Base-by-base conservation (phyloP, 1,140 invertebrate species). In the Penaeus vannamei region DNA sequence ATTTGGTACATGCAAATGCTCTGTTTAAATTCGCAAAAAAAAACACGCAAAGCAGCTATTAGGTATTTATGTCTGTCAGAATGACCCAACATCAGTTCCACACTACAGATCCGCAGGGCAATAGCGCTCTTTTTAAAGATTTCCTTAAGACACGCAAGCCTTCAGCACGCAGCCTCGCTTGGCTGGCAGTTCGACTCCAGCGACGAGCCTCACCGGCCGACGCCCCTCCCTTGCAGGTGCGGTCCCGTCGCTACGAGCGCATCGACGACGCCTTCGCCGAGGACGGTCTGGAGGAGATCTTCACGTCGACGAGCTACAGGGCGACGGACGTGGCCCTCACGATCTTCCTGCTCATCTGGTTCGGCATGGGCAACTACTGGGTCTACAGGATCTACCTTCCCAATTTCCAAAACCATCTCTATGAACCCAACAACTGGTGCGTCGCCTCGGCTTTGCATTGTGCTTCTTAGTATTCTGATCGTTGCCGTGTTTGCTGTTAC, bases 301-400 rank as follows among this genome's bases (percentile, higher is more conserved):
- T 91, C 77, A 90, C 90, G 59, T 92, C 92, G 61, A 92, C 91
- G 53, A 93, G 93, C 32, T 92, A 93, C 22, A 92, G 92, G 87
- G 92, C 93, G 26, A 94, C 94, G 60, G 93, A 94, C 87, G 94
- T 95, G 82, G 93, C 94, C 1, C 94, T 97, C 2, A 95, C 95
- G 23, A 92, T 94, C 60, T 96, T 97, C 92, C 94, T 97, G 0
- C 93, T 96, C 85, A 94, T 93, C 20, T 97, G 96, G 96, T 97
- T 97, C 92, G 93, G 94, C 17, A 92, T 95, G 92, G 96, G 97
- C 26, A 97, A 97, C 93, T 96, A 96, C 92, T 97, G 96, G 96
- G 96, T 96, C n/a, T 93, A 96, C 53, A 94, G 94, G 90, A 96
- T 96, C 92, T 95, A 95, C 93, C 96, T 95, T 95, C 96, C 96